Conservation (phyloP, 2,797 vertebrate genomes). For the Galaxias olidus region DNA sequence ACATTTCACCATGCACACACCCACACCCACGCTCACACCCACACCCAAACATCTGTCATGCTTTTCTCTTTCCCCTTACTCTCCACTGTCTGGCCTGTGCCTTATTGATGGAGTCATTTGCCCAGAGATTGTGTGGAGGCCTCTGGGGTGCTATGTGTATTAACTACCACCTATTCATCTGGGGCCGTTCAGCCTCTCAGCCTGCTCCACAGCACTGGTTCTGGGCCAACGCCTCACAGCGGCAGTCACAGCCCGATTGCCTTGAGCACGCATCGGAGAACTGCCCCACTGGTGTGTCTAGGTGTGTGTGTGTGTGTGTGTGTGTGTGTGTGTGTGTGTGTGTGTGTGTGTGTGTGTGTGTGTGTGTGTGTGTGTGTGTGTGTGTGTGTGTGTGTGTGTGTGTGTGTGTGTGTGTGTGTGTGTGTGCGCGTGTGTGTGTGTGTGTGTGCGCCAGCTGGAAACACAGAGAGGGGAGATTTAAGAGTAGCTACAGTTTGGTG, state of each 20-base stretch:
- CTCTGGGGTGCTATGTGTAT: constrained; percentile 60
- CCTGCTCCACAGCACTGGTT: constrained; percentile 42
- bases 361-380: background rate
- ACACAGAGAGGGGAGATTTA: background rate
- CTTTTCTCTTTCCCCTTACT: background rate
- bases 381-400: background rate
- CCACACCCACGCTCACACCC: constrained; percentile 46
- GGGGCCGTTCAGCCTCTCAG: constrained; percentile 53
- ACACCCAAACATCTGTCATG: background rate
- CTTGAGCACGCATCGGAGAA: background rate
- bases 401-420: background rate
- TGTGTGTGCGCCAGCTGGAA: too few relatives aligned
- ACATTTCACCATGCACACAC: constrained; percentile 9
- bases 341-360: background rate
- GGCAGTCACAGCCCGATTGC: background rate
- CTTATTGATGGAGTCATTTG: constrained; percentile 73
- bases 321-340: constrained; percentile 20
- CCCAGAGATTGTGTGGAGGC: constrained; percentile 57
- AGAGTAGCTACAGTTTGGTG: background rate
- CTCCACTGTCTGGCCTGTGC: constrained; percentile 17
- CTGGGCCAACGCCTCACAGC: constrained; percentile 38
- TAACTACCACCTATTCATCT: constrained; percentile 76
- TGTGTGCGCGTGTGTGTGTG: background rate
- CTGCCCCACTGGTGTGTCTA: constrained; percentile 46
- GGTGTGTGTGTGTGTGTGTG: constrained; percentile 54